Conservation (phyloP, 64 coral and sea anemone species). For the Actinia equina region DNA sequence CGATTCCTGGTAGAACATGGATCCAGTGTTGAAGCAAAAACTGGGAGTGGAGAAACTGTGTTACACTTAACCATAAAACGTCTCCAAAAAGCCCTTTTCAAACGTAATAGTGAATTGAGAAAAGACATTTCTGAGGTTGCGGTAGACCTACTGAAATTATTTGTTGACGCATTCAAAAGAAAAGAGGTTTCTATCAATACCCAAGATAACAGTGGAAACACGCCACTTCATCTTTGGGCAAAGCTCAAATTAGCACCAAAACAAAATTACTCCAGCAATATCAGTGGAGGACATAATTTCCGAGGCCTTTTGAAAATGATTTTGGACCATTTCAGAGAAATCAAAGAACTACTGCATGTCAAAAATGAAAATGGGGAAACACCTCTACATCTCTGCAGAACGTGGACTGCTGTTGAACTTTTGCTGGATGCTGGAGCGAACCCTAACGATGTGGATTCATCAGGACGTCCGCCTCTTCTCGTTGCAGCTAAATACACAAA, state of each 20-base stretch:
- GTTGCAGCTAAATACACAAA: not conserved
- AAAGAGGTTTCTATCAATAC: not conserved
- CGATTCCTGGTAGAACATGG: no score
- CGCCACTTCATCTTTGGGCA: not conserved
- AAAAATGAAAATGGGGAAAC: not conserved
- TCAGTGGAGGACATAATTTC: no score
- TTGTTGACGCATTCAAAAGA: not conserved
- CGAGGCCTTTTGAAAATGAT: not conserved
- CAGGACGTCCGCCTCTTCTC: not conserved
- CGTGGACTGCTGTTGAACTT: not conserved
- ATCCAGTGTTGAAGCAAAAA: no score
- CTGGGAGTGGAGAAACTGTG: no score
- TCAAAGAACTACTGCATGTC: not conserved
- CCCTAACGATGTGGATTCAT: not conserved
- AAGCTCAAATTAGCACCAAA: not conserved
- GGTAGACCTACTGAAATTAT: not conserved
- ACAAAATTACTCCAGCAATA: not conserved
- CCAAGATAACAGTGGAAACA: not conserved
- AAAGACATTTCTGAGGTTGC: no score
- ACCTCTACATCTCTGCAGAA: not conserved
- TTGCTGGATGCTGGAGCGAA: slow-evolving; percentile 12
- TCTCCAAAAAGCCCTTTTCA: no score
- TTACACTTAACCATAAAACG: no score
- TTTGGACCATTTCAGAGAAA: not conserved
- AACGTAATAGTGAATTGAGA: no score